Conservation (phyloP, 2,113 vertebrate genomes). For the Pterocles orientalis region DNA sequence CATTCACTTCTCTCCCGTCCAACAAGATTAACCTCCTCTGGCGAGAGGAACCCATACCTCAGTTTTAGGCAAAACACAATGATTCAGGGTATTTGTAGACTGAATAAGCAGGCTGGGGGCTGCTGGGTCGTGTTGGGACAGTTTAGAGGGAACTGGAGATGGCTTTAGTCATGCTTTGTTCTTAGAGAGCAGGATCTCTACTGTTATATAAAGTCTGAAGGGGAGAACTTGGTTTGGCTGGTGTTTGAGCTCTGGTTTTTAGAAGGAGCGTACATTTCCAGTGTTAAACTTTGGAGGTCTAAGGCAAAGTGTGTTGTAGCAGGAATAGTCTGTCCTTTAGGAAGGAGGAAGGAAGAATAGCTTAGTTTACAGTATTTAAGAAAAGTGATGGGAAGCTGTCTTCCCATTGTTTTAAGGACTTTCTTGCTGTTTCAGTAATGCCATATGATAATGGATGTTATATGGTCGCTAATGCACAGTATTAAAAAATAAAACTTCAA, state of each 20-base stretch:
- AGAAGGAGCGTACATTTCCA: not conserved
- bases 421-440: not conserved
- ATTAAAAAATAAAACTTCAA: not conserved
- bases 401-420: not conserved
- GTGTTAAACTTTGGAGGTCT: not conserved
- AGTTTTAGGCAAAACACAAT: not conserved
- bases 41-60: not conserved
- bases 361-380: not conserved
- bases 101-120: constrained; percentile 27
- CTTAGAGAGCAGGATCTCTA: not conserved
- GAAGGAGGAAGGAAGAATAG: not conserved
- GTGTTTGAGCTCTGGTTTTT: not conserved
- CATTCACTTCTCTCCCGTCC: not conserved
- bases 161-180: not conserved
- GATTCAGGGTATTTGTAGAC: not conserved
- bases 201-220: not conserved
- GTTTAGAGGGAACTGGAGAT: not conserved
- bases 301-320: not conserved
- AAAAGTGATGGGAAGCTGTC: not conserved
- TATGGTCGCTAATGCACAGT: not conserved
- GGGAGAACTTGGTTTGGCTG: not conserved
- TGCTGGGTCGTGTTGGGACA: constrained; percentile 2
- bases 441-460: not conserved
- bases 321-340: not conserved
- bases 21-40: not conserved